phyloP scores from a whole-genome alignment of 2,888 invertebrate genomes.

The Epirrita christyi region DNA sequence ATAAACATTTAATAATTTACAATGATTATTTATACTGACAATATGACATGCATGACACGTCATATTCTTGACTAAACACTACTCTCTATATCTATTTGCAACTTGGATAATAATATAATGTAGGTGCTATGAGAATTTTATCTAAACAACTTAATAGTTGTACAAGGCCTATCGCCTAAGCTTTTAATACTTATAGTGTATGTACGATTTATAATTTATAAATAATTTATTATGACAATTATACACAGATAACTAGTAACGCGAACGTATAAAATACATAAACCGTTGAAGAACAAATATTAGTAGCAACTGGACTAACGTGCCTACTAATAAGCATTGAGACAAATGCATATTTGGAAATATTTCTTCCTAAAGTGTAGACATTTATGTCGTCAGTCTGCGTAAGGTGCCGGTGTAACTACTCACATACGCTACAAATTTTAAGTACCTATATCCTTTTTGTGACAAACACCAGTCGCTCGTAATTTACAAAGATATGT shows the following conservation, averaged over 20 bases:
- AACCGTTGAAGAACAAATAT: slow-evolving; percentile 53
- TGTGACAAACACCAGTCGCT: slow-evolving; percentile 67
- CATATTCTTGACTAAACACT: slow-evolving; percentile 80
- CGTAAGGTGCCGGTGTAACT: slow-evolving; percentile 57
- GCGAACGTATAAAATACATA: slow-evolving; percentile 68
- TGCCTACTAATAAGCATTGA: slow-evolving; percentile 65
- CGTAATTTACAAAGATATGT: slow-evolving; percentile 81
- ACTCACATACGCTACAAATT: slow-evolving; percentile 46
- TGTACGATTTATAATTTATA: slow-evolving; percentile 81
- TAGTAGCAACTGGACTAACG: slow-evolving; percentile 59
- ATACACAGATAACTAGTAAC: slow-evolving; percentile 70
- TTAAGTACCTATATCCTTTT: slow-evolving; percentile 48
- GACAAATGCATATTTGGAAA: slow-evolving; percentile 78
- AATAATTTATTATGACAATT: slow-evolving; percentile 80
- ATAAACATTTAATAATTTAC: slow-evolving; percentile 86
- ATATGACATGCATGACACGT: slow-evolving; percentile 80
- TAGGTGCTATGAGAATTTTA: slow-evolving; percentile 81
- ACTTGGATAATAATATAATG: slow-evolving; percentile 69
- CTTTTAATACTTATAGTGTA: slow-evolving; percentile 81
- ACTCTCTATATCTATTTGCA: slow-evolving; percentile 79
- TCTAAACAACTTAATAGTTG: slow-evolving; percentile 78
- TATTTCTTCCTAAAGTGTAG: slow-evolving; percentile 44
- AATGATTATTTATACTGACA: slow-evolving; percentile 84
- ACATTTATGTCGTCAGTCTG: slow-evolving; percentile 69
- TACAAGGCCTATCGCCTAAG: slow-evolving; percentile 77